phyloP scores from a whole-genome alignment of 2,797 vertebrate species.

The Bufotes viridis region DNA sequence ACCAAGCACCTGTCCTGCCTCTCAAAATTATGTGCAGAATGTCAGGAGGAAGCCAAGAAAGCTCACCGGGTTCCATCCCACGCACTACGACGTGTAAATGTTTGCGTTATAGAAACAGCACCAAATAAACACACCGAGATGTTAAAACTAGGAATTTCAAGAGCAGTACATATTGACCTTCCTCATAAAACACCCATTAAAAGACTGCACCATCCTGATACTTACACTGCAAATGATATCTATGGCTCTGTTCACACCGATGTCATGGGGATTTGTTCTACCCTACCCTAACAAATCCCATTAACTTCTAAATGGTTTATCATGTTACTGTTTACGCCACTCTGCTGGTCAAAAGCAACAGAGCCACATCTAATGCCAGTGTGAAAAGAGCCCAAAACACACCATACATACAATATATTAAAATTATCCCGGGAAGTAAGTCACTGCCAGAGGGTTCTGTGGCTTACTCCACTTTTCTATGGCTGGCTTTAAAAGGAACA shows the following conservation, averaged over 20 bases:
- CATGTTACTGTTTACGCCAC: background rate
- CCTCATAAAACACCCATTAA: background rate
- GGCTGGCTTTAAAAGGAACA: too few species aligned
- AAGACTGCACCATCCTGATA: background rate
- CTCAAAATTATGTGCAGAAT: slow-evolving; percentile 50
- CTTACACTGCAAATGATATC: background rate
- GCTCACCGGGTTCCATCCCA: slow-evolving; percentile 11
- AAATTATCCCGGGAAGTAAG: too few species aligned
- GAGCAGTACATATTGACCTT: background rate
- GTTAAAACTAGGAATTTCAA: background rate
- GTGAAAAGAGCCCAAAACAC: background rate
- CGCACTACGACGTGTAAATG: slow-evolving; percentile 37
- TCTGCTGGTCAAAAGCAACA: background rate
- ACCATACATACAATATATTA: too few species aligned
- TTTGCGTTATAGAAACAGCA: slow-evolving; percentile 39
- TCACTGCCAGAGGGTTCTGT: too few species aligned
- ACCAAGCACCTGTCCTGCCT: slow-evolving; percentile 22
- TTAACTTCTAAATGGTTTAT: background rate
- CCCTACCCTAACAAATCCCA: background rate
- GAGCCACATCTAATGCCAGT: background rate
- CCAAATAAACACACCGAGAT: slow-evolving; percentile 48
- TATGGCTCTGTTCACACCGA: background rate
- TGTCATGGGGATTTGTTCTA: too few species aligned
- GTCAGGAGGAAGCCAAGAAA: slow-evolving; percentile 18
- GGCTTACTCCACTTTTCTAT: too few species aligned